A percentile compares a stretch with the other conserved stretches of the same genome.
phyloP scores from a whole-genome alignment of 2,113 vertebrate genomes.

The Isurus oxyrinchus region DNA sequence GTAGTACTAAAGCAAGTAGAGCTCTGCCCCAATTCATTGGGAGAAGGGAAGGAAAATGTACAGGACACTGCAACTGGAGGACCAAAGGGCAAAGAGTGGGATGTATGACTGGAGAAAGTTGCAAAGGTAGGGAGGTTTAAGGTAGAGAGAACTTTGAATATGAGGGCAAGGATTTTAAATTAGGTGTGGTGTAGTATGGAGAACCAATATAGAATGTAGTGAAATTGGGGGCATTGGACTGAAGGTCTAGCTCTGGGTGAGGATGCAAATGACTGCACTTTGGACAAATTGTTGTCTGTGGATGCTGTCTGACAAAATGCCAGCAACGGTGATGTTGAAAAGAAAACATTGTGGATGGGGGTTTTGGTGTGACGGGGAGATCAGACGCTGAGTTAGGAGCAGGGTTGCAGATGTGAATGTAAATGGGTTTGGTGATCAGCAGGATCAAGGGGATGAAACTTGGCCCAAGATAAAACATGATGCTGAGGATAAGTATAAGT shows the following conservation, averaged over 20 bases:
- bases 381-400: neutral
- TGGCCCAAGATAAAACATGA: neutral
- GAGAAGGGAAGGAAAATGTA: neutral
- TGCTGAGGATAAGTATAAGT: neutral
- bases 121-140: neutral
- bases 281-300: neutral
- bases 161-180: neutral
- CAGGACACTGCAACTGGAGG: neutral
- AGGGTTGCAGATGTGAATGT: neutral
- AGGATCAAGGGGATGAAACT: neutral
- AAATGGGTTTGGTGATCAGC: neutral
- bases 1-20: neutral
- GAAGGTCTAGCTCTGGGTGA: neutral
- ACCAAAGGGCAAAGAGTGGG: neutral
- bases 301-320: neutral
- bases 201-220: neutral
- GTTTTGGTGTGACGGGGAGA: neutral
- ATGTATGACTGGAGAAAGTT: neutral
- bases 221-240: neutral
- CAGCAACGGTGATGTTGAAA: neutral
- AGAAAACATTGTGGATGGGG: neutral
- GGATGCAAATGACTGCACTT: neutral
- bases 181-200: neutral
- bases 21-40: too few relatives aligned
- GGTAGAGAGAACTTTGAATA: neutral